Conservation (phyloP, 2,113 vertebrate genomes). For the Ctenodactylus gundi region DNA sequence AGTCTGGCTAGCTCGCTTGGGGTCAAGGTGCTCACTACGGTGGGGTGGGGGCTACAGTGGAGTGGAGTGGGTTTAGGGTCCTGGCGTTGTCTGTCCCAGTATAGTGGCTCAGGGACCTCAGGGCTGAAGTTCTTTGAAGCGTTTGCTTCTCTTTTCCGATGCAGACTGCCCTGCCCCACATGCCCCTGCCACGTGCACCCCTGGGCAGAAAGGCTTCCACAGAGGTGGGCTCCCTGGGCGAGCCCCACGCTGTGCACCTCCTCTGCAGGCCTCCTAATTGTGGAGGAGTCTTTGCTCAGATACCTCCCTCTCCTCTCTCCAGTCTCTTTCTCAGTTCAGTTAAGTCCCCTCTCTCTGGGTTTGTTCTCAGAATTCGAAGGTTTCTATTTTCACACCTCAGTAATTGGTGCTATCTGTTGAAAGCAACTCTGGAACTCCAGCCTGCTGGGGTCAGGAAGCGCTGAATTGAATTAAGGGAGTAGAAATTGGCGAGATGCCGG, state of each 20-base stretch:
- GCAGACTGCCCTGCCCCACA: not conserved
- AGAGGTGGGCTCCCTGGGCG: not conserved
- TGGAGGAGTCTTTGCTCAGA: not conserved
- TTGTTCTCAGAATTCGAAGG: conserved; percentile 80
- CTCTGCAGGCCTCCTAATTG: not conserved
- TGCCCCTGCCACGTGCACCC: accelerated
- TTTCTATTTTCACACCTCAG: conserved; percentile 86
- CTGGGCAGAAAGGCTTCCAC: not conserved
- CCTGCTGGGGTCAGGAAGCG: conserved; percentile 82
- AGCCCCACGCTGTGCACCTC: accelerated
- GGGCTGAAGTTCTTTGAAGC: not conserved
- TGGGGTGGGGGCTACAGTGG: too few species aligned
- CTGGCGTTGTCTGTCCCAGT: not conserved
- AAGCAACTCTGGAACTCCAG: conserved; percentile 83
- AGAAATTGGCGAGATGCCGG: conserved; percentile 81
- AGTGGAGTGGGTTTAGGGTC: not conserved
- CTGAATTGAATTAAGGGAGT: conserved; percentile 84
- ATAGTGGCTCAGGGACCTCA: not conserved
- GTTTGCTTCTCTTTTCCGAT: not conserved
- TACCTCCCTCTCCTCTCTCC: not conserved
- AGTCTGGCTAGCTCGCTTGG: not conserved
- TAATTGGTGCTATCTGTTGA: conserved; percentile 87
- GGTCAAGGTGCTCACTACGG: not conserved
- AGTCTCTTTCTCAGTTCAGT: conserved; percentile 75
- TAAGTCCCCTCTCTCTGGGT: conserved; percentile 74